Base-by-base conservation (phyloP, 2,888 invertebrate species). In the Dicranocentrus wangi region DNA sequence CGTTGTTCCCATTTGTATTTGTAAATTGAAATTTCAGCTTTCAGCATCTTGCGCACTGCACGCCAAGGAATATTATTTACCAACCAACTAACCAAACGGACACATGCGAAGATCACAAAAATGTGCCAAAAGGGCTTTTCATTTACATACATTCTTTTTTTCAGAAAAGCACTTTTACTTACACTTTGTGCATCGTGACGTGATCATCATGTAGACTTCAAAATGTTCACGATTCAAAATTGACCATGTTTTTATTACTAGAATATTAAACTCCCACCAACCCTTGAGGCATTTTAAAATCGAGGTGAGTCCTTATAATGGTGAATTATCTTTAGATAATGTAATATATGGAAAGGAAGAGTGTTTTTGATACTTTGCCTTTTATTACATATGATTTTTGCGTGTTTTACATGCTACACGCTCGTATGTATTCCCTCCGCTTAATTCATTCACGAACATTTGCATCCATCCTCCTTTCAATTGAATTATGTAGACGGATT, bases 261-360 rank as follows among this genome's bases (percentile, higher is more conserved):
- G 43, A 43, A 51, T 51, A 19, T 53, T 23, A n/a, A 60, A 60
- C 32, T 28, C 32, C 32, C 28, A 60, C 17, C 28, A 17, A n/a
- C 28, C 32, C 60, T 60, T 60, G 60, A 60, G 60, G 60, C 32
- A 17, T 60, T 60, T 60, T 27, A 27, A 60, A 60, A 28, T 60
- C 28, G 60, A 60, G 60, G 60, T 32, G 32, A 60, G 32, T 32
- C 60, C 28, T 60, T 28, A 23, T 27, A 13, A 28, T 60, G 28
- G 28, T 60, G 23, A 39, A 19, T 15, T 19, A 47, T 47, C n/a
- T 8, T n/a, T n/a, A 23, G 19, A 51, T 19, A 13, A 55, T 55
- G 15, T 55, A 1, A 55, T 55, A 47, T 55, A 55, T 23, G 55
- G 55, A 25, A 55, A 55, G 55, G 55, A 55, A 55, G 55, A 55